A percentile compares a stretch with the other conserved stretches of the same genome.
Evolutionary conservation across 2,888 invertebrate genomes (phyloP).

Genomic region (Clostera curtula): DNA sequence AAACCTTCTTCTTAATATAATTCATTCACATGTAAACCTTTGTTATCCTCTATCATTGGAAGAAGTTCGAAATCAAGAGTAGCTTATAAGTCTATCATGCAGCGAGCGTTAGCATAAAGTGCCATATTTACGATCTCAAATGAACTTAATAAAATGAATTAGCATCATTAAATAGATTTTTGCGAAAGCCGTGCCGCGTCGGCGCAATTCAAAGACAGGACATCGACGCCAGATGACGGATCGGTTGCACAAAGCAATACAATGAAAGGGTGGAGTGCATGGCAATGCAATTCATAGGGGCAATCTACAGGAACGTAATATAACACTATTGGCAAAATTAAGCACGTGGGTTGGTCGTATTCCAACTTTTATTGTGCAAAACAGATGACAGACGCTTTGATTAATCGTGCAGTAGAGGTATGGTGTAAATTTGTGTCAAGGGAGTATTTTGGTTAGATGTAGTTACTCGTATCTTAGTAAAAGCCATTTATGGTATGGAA

Average conservation of each 20-base stretch:
- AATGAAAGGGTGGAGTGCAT: slow-evolving; percentile 67
- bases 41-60: too few species aligned
- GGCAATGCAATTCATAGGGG: slow-evolving; percentile 70
- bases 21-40: too few species aligned
- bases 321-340: slow-evolving; percentile 42
- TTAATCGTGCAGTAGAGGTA: slow-evolving; percentile 11
- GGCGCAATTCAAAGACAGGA: slow-evolving; percentile 54
- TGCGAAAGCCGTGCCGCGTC: slow-evolving; percentile 23
- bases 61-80: too few species aligned
- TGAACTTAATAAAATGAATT: too few species aligned
- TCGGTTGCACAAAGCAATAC: slow-evolving; percentile 60
- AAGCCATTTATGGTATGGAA: too few species aligned
- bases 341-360: slow-evolving; percentile 51
- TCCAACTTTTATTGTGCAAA: slow-evolving; percentile 29
- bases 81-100: too few species aligned
- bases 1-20: too few species aligned
- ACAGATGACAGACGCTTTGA: slow-evolving; percentile 22
- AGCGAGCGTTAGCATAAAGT: too few species aligned
- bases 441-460: slow-evolving; percentile 3
- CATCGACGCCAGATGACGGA: slow-evolving; percentile 61
- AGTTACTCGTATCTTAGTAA: too few species aligned
- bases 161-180: slow-evolving; percentile 19
- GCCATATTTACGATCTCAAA: too few species aligned
- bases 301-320: slow-evolving; percentile 58
- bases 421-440: slow-evolving; percentile 7